These are phyloP conservation scores for Tetraneura akinire DNA, from an alignment of 1,140 invertebrate genomes.

Conservation along the genomic window DNA sequence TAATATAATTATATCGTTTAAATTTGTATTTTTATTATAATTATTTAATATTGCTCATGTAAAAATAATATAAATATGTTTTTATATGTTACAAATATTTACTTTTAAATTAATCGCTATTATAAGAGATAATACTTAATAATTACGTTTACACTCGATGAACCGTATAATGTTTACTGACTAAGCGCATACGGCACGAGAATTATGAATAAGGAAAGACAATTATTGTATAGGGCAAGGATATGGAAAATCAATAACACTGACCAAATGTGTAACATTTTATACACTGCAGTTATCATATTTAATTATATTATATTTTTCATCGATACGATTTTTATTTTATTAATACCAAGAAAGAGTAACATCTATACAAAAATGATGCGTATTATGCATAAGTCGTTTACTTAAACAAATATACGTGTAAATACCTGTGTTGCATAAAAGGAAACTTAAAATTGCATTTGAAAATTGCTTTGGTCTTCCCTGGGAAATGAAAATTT, in stretches of 20 bases:
- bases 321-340: no score
- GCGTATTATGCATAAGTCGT: neutral
- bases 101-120: neutral
- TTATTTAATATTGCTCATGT: no score
- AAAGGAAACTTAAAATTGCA: neutral
- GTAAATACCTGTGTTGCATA: neutral
- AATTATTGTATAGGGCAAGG: neutral
- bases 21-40: no score
- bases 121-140: neutral
- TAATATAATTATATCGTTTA: no score
- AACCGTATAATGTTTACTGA: slow-evolving; percentile 12
- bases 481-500: neutral
- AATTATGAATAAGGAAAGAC: neutral
- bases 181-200: neutral
- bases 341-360: no score
- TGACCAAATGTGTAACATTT: slow-evolving; percentile 19
- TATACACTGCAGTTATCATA: neutral
- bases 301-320: no score
- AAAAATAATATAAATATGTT: no score
- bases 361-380: no score
- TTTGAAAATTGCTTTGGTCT: neutral
- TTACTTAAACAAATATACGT: slow-evolving; percentile 11
- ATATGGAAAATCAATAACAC: slow-evolving; percentile 21
- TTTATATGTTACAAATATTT: no score
- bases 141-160: neutral